Conservation (phyloP, 2,888 invertebrate species). For the Acanthococcus lagerstroemiae region DNA sequence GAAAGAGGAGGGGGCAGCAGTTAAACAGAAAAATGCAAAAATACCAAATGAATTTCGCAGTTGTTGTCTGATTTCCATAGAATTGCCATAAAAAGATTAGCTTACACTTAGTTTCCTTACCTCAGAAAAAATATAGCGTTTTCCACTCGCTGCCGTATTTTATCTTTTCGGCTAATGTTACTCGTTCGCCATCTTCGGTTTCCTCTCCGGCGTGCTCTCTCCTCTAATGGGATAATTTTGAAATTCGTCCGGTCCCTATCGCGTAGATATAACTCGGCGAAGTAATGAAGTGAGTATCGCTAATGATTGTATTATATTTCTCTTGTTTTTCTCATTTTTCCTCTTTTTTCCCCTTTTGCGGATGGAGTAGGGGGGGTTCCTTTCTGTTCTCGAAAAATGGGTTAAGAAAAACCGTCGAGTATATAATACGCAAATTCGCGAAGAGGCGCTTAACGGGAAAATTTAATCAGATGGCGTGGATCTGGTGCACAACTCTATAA, state of each 20-base stretch:
- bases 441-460: too few relatives aligned
- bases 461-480: too few relatives aligned
- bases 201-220: neutral
- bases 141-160: neutral
- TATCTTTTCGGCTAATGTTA: conserved; percentile 22
- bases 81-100: conserved; percentile 31
- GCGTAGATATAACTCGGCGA: neutral
- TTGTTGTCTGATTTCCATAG: conserved; percentile 31
- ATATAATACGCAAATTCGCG: too few relatives aligned
- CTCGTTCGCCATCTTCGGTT: neutral
- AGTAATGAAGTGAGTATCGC: conserved; percentile 20
- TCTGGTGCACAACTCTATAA: too few relatives aligned
- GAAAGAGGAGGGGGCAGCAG: neutral
- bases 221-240: neutral
- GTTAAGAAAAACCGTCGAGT: too few relatives aligned
- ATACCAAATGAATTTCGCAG: conserved; percentile 26
- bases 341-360: too few relatives aligned
- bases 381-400: too few relatives aligned
- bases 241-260: neutral
- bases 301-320: conserved; percentile 6
- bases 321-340: neutral
- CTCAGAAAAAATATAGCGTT: neutral
- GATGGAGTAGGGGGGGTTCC: too few relatives aligned
- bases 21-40: conserved; percentile 5
- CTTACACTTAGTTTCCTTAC: conserved; percentile 20